Percentiles rank a stretch among this genome's conserved stretches.
phyloP scores from a whole-genome alignment of 2,113 vertebrate species.

The Gymnobelideus leadbeateri region DNA sequence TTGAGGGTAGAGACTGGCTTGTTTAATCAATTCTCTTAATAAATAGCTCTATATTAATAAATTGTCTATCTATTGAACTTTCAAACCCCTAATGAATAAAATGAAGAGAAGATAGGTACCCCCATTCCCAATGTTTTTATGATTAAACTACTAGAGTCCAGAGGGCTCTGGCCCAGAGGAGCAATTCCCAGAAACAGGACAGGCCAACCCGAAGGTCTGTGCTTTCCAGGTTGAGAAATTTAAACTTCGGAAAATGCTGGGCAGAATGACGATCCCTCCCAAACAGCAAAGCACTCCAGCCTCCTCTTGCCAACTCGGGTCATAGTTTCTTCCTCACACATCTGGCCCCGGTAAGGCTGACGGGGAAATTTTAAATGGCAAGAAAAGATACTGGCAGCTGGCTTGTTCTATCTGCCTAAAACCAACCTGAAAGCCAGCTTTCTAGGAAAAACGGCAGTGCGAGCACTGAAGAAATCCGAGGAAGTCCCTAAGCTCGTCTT shows the following conservation, averaged over 20 bases:
- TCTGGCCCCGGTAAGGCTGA: constrained; percentile 60
- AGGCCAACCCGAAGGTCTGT: background rate
- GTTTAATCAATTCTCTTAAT: background rate
- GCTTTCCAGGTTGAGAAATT: background rate
- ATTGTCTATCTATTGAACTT: background rate
- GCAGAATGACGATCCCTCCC: background rate
- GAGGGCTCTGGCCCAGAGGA: background rate
- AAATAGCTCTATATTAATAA: background rate
- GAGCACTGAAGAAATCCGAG: constrained; percentile 10
- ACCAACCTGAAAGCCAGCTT: constrained; percentile 74
- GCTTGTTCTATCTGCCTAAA: constrained; percentile 33
- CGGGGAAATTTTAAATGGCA: constrained; percentile 71
- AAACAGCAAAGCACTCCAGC: constrained; percentile 2
- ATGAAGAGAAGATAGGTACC: background rate
- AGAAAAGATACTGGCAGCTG: constrained; percentile 70
- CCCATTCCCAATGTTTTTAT: background rate
- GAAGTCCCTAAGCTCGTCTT: constrained; percentile 15
- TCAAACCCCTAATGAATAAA: background rate
- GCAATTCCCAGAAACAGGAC: background rate
- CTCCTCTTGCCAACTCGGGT: constrained; percentile 58
- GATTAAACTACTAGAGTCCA: background rate
- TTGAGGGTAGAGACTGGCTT: background rate
- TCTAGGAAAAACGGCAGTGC: constrained; percentile 77
- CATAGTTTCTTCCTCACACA: constrained; percentile 55
- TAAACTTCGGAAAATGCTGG: constrained; percentile 11